Percentiles rank a stretch among this genome's conserved stretches.
phyloP scores from a whole-genome alignment of 2,888 invertebrate species.

The Axea sp. region DNA sequence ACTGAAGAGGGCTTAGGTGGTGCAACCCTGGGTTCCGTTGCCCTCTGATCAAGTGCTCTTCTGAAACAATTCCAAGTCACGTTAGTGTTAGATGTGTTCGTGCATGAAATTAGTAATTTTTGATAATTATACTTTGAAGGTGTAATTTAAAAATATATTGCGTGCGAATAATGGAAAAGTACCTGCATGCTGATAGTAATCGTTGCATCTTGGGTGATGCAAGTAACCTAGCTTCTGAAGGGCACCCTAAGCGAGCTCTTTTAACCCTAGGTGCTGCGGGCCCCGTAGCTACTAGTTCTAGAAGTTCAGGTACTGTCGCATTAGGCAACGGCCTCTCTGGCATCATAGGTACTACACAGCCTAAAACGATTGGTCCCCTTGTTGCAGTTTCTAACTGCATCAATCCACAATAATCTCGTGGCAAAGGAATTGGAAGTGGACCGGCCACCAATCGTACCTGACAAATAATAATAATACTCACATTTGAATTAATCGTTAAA shows the following conservation, averaged over 20 bases:
- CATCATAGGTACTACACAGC: slow-evolving; percentile 78
- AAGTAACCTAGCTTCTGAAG: slow-evolving; percentile 78
- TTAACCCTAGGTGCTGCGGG: slow-evolving; percentile 76
- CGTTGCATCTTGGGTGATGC: slow-evolving; percentile 80
- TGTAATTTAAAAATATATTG: slow-evolving; percentile 42
- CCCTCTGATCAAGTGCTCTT: slow-evolving; percentile 76
- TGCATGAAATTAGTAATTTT: slow-evolving; percentile 27
- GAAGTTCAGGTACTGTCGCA: slow-evolving; percentile 74
- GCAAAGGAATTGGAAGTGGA: slow-evolving; percentile 75
- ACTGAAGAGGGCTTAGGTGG: slow-evolving; percentile 71
- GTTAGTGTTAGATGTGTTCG: slow-evolving; percentile 9
- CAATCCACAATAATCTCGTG: slow-evolving; percentile 79
- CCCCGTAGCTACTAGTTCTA: slow-evolving; percentile 76
- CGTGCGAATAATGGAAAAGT: slow-evolving; percentile 55
- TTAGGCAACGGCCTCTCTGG: slow-evolving; percentile 74
- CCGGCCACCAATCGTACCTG: slow-evolving; percentile 80
- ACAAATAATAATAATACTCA: neutral
- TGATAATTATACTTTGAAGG: slow-evolving; percentile 11
- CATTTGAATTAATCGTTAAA: too few relatives aligned
- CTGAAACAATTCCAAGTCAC: slow-evolving; percentile 65
- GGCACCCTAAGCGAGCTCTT: slow-evolving; percentile 74
- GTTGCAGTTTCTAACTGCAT: slow-evolving; percentile 77
- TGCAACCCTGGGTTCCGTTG: slow-evolving; percentile 75
- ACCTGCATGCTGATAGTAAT: slow-evolving; percentile 79
- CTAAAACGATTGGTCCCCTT: slow-evolving; percentile 79